These are phyloP conservation scores for Nesogale talazaci DNA, from an alignment of 2,113 vertebrate species.

Conservation along the genomic window DNA sequence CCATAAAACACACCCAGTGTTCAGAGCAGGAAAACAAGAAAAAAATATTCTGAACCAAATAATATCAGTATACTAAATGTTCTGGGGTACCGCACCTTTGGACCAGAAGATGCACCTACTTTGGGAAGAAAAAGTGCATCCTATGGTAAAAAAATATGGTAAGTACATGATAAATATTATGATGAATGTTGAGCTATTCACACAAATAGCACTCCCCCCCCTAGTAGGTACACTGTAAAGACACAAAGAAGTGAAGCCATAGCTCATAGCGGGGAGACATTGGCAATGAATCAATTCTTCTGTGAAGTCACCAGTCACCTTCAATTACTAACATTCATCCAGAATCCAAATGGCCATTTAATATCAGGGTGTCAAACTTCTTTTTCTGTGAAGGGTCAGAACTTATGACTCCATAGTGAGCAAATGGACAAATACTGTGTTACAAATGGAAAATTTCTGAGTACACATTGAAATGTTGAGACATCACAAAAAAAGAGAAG, in stretches of 20 bases:
- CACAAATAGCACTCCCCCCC: not conserved
- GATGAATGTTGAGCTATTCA: accelerated
- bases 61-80: no score
- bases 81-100: no score
- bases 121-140: no score
- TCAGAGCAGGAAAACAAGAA: no score
- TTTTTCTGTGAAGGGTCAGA: accelerated
- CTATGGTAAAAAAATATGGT: no score
- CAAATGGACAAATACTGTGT: not conserved
- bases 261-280: not conserved
- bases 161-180: not conserved
- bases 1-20: no score
- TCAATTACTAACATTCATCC: no score
- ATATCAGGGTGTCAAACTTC: no score
- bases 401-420: not conserved
- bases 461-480: not conserved
- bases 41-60: no score
- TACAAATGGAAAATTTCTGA: no score
- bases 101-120: no score
- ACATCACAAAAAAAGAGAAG: not conserved
- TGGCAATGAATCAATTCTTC: not conserved
- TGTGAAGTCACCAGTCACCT: not conserved
- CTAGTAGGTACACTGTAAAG: not conserved
- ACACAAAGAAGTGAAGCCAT: not conserved
- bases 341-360: not conserved